Evolutionary conservation across 2,113 vertebrate genomes (phyloP), one percentile per base, ranked within the genome.

Genomic region (Egretta garzetta): DNA sequence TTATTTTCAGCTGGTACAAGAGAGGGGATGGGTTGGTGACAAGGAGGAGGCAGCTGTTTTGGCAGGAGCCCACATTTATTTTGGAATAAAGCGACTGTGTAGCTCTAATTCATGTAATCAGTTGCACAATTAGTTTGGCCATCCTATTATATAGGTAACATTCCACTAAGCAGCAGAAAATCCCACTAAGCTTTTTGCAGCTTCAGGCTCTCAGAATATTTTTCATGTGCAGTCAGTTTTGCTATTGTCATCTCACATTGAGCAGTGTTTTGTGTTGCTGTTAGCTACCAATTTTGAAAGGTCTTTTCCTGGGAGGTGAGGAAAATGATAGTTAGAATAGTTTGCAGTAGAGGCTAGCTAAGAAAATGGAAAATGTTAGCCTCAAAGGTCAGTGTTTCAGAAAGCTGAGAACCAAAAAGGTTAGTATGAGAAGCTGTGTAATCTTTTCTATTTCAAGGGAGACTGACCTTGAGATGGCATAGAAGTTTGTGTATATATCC

Each of bases 351-450:
- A 52, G 15, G 17, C 62, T 85, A 59, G 37, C 56, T 79, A 92
- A 80, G 81, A 82, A 94, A 67, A 53, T 80, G 88, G 41, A 96
- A 96, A 64, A 81, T 49, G 56, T 66, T 94, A 94, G 66, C 62
- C 50, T 88, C 15, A n/a, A 84, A 88, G 86, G 63, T 90, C 58
- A 74, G 33, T 30, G 14, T 74, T 92, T 83, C 39, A 77, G 62
- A 90, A 96, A 92, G 71, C 15, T 89, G 86, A 84, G 90, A 92
- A 75, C 16, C 41, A 80, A 64, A 53, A 59, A 19, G 72, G 39
- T 83, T 96, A 45, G 32, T 39, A 41, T 24, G 75, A 45, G 75
- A 55, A 67, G 22, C 47, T 94, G 60, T 82, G 52, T 88, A 39
- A 74, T 67, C 24, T 95, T 80, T 85, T 95, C 75, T 79, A 8